Conservation (phyloP, 2,797 vertebrate species). For the Chiloscyllium punctatum region DNA sequence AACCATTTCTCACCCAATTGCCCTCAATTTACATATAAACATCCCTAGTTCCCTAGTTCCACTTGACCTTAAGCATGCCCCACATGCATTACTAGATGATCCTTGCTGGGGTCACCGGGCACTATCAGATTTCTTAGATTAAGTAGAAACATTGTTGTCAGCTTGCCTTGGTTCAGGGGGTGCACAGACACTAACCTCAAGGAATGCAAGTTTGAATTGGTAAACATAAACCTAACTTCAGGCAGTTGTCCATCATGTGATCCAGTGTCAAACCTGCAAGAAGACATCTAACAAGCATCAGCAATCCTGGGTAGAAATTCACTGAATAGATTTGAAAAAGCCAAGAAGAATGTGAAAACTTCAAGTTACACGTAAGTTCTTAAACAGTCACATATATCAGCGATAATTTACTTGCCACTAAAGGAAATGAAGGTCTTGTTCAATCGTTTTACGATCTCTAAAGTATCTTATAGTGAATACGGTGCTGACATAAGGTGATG, state of each 20-base stretch:
- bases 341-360: not conserved
- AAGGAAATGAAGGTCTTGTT: not conserved
- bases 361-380: not conserved
- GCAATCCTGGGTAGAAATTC: not conserved
- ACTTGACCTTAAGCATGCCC: no score
- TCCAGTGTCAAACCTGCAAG: not conserved
- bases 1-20: no score
- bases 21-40: no score
- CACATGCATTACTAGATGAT: no score
- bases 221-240: not conserved
- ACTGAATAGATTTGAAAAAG: not conserved
- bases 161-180: not conserved
- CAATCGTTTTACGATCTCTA: not conserved
- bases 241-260: not conserved
- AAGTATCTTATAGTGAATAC: conserved; percentile 21
- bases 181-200: not conserved
- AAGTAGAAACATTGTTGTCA: not conserved
- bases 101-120: not conserved
- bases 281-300: not conserved
- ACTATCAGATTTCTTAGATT: not conserved
- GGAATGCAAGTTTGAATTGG: not conserved
- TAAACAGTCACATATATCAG: not conserved
- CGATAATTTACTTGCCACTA: not conserved
- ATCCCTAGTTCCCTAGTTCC: no score
- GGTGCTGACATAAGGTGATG: not conserved